These are phyloP conservation scores for Hippoglossus hippoglossus DNA, from an alignment of 2,797 vertebrate genomes.

Conservation along the genomic window DNA sequence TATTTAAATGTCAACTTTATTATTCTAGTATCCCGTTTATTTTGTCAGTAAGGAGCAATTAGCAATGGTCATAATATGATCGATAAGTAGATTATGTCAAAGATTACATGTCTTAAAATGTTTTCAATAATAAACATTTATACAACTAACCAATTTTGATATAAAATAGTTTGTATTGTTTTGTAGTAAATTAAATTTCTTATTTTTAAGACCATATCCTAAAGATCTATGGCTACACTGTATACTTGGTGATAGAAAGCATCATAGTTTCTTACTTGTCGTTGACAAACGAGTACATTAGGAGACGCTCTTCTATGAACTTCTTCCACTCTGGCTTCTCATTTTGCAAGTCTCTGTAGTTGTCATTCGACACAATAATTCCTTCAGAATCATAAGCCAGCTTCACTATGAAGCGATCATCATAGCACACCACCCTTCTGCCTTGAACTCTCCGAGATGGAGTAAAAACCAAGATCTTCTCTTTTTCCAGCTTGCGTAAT, in stretches of 20 bases:
- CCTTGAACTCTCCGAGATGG: slow-evolving; percentile 98
- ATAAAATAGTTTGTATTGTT: neutral
- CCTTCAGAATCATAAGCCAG: slow-evolving; percentile 98
- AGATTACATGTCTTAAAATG: too few relatives aligned
- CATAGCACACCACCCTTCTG: slow-evolving; percentile 97
- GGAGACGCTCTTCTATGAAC: slow-evolving; percentile 97
- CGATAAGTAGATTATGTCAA: too few relatives aligned
- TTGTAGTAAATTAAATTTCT: neutral
- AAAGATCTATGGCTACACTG: too few relatives aligned
- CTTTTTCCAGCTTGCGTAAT: slow-evolving; percentile 95
- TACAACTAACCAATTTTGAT: neutral
- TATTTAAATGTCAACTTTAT: slow-evolving; percentile 15
- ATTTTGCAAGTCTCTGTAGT: slow-evolving; percentile 98
- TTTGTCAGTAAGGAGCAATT: too few relatives aligned
- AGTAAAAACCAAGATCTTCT: slow-evolving; percentile 98
- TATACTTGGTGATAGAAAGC: too few relatives aligned
- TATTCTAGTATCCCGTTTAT: neutral
- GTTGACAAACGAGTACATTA: slow-evolving; percentile 99
- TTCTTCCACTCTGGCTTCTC: slow-evolving; percentile 99
- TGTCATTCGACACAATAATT: slow-evolving; percentile 99
- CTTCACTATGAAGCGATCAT: slow-evolving; percentile 99
- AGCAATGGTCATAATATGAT: too few relatives aligned
- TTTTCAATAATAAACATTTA: too few relatives aligned
- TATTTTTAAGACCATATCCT: neutral
- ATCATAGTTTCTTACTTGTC: slow-evolving; percentile 90